Percentiles rank a stretch among this genome's conserved stretches.
phyloP scores from a whole-genome alignment of 2,113 vertebrate genomes.

The Ctenodactylus gundi region DNA sequence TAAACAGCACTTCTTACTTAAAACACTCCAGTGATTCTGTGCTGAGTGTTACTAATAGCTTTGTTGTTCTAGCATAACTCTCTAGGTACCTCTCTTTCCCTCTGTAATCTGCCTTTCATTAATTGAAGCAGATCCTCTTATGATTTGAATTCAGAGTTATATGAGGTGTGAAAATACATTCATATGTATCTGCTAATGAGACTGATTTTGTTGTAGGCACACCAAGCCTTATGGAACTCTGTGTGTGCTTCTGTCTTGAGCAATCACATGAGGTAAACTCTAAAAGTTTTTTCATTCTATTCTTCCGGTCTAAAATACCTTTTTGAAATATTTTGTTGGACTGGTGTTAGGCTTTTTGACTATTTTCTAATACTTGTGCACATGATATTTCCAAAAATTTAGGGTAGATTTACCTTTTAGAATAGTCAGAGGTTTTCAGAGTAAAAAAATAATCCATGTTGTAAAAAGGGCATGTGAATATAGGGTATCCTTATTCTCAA shows the following conservation, averaged over 20 bases:
- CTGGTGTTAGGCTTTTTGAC: neutral
- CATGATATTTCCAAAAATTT: neutral
- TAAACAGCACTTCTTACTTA: constrained; percentile 54
- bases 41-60: constrained; percentile 64
- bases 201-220: constrained; percentile 42
- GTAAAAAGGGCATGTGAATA: neutral
- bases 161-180: constrained; percentile 66
- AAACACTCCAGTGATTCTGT: constrained; percentile 59
- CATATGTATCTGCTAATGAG: constrained; percentile 41
- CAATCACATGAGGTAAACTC: neutral
- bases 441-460: too few relatives aligned
- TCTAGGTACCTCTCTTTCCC: constrained; percentile 49
- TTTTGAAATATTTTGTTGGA: neutral
- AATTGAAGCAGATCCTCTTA: constrained; percentile 65
- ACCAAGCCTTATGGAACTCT: neutral
- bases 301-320: neutral
- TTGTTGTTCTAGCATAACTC: constrained; percentile 66
- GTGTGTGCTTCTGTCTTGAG: neutral
- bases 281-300: neutral
- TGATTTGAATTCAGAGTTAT: constrained; percentile 64
- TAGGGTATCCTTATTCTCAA: neutral
- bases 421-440: neutral
- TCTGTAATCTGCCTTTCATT: constrained; percentile 66
- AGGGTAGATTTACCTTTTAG: neutral
- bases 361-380: neutral